phyloP scores from a whole-genome alignment of 2,888 invertebrate genomes.

The Acrobasis consociella region DNA sequence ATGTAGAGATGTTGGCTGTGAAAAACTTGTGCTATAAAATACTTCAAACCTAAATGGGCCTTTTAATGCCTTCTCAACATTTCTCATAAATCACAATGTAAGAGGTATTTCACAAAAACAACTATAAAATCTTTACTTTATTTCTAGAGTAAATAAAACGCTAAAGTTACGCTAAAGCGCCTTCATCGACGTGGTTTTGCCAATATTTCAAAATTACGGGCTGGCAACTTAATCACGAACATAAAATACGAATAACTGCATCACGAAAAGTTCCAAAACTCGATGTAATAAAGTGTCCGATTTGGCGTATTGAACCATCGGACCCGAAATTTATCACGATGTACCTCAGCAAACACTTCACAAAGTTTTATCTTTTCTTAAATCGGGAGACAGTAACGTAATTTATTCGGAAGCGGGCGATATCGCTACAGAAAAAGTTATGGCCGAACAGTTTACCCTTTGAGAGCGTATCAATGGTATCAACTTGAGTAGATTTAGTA shows the following conservation, averaged over 20 bases:
- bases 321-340: slow-evolving; percentile 35
- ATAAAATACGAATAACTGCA: too few relatives aligned
- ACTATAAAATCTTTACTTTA: too few relatives aligned
- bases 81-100: too few relatives aligned
- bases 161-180: background rate
- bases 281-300: slow-evolving; percentile 21
- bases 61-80: too few relatives aligned
- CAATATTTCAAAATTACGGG: slow-evolving; percentile 23
- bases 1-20: too few relatives aligned
- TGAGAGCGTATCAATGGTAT: slow-evolving; percentile 48
- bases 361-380: slow-evolving; percentile 50
- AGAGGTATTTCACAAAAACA: too few relatives aligned
- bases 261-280: background rate
- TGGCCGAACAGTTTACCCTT: slow-evolving; percentile 54
- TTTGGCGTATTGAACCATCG: slow-evolving; percentile 25
- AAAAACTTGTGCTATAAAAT: too few relatives aligned
- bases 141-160: too few relatives aligned
- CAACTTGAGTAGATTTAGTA: slow-evolving; percentile 49
- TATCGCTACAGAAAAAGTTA: slow-evolving; percentile 52
- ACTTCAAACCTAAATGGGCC: too few relatives aligned
- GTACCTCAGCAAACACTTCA: slow-evolving; percentile 43
- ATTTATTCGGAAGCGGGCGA: slow-evolving; percentile 51
- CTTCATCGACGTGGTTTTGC: background rate
- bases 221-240: too few relatives aligned
- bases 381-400: slow-evolving; percentile 51